These are phyloP conservation scores for Centrocercus urophasianus DNA, from an alignment of 2,113 vertebrate genomes.

Conservation along the genomic window DNA sequence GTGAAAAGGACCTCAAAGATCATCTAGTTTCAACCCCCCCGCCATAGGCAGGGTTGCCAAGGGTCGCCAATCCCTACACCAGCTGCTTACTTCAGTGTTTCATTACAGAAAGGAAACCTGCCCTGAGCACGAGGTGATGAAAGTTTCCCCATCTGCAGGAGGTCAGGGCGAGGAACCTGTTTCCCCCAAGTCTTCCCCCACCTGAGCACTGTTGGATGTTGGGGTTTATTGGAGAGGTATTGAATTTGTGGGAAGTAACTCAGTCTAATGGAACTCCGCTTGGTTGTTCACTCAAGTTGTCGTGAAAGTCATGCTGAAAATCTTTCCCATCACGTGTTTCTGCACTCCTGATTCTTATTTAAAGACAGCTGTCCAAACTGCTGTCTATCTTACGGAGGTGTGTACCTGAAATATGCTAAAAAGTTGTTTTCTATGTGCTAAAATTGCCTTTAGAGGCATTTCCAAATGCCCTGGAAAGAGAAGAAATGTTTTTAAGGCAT, in stretches of 20 bases:
- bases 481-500: not conserved
- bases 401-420: not conserved
- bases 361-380: not conserved
- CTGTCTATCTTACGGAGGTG: not conserved
- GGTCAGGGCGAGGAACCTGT: accelerated
- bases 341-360: not conserved
- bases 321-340: accelerated
- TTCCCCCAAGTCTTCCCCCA: not conserved
- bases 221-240: not conserved
- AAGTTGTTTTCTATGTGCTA: not conserved
- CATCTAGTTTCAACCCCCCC: too few species aligned
- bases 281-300: not conserved
- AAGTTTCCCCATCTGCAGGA: not conserved
- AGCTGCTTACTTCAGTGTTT: not conserved
- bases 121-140: accelerated
- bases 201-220: not conserved
- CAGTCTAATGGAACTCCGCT: not conserved
- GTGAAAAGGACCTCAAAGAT: too few species aligned
- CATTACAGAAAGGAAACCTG: not conserved
- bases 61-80: too few species aligned
- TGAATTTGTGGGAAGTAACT: not conserved
- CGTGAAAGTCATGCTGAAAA: not conserved
- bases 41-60: too few species aligned
- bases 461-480: not conserved
- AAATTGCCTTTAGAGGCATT: not conserved